A percentile compares a stretch with the other conserved stretches of the same genome.
Evolutionary conservation across 2,797 vertebrate species (phyloP).

Genomic region (Cyclopterus lumpus): DNA sequence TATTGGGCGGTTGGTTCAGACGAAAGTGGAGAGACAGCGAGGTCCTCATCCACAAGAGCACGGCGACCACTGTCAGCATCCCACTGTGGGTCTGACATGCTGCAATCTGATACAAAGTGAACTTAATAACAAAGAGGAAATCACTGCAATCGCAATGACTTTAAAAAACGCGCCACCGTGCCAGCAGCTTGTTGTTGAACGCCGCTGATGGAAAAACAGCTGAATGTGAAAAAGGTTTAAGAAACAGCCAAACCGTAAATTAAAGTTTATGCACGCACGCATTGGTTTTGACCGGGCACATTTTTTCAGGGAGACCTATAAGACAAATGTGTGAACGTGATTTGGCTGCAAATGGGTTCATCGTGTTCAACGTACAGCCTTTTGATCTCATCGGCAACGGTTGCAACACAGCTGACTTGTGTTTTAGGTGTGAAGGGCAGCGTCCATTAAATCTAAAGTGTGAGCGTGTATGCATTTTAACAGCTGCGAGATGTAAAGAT

Average conservation of each 20-base stretch:
- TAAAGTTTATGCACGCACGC: not conserved
- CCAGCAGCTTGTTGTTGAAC: constrained; percentile 5
- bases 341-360: not conserved
- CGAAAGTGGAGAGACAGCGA: not conserved
- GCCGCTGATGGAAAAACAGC: constrained; percentile 35
- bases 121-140: no score
- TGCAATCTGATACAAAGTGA: no score
- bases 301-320: not conserved
- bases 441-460: constrained; percentile 31
- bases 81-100: not conserved
- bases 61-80: not conserved
- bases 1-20: not conserved
- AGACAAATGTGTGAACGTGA: not conserved
- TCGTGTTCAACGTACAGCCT: not conserved
- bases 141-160: not conserved
- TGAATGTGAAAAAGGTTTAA: constrained; percentile 23
- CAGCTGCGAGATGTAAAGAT: constrained; percentile 59
- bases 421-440: constrained; percentile 24
- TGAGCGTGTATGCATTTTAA: constrained; percentile 48
- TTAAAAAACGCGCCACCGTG: not conserved
- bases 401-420: constrained; percentile 21
- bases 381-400: constrained; percentile 2
- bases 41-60: no score
- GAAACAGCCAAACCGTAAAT: not conserved
- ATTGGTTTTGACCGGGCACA: not conserved